phyloP scores from a whole-genome alignment of 2,797 vertebrate species.

The Acanthis flammea region DNA sequence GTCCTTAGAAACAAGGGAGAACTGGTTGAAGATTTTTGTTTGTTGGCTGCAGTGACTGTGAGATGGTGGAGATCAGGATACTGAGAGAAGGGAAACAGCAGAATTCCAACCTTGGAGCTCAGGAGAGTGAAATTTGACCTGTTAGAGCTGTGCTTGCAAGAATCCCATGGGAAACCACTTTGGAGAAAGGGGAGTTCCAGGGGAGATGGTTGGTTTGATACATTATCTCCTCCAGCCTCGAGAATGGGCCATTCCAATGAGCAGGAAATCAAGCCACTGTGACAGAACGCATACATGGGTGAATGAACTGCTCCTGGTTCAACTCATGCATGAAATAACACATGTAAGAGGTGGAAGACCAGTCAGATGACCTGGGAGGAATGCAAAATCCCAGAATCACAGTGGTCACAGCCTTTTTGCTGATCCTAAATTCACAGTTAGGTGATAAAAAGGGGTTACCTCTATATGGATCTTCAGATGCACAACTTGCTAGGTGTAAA shows the following conservation, averaged over 20 bases:
- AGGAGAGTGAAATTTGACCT: neutral
- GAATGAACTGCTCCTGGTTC: neutral
- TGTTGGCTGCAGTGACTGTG: neutral
- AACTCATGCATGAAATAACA: neutral
- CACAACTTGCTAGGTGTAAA: neutral
- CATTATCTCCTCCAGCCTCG: neutral
- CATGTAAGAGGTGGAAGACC: neutral
- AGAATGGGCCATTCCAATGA: neutral
- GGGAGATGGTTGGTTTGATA: neutral
- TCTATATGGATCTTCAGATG: neutral
- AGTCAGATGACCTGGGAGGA: neutral
- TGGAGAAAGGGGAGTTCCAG: neutral
- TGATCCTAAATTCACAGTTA: neutral
- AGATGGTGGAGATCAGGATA: neutral
- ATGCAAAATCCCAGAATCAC: neutral
- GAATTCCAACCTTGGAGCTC: neutral
- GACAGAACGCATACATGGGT: neutral
- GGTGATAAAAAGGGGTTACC: neutral
- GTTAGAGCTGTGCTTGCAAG: neutral
- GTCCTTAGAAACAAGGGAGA: neutral
- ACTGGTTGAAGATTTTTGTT: neutral
- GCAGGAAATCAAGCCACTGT: neutral
- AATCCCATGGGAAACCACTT: neutral
- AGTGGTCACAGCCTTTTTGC: neutral
- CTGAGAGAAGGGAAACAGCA: neutral